Evolutionary conservation across 2,888 invertebrate genomes (phyloP).

Genomic region (Agriotes lineatus): DNA sequence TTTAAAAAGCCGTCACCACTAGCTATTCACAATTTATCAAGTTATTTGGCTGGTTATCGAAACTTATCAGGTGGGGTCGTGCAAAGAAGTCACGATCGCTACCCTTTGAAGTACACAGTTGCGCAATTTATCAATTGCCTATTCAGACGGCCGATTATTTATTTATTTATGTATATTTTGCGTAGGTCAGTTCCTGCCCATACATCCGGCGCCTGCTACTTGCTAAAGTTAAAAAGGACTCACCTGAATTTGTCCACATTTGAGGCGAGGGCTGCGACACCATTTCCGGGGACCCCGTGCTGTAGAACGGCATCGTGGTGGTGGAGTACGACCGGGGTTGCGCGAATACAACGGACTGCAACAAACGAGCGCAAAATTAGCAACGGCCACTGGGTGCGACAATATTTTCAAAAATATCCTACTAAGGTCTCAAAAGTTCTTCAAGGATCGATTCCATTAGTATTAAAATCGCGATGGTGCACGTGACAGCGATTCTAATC

Average conservation of each 20-base stretch:
- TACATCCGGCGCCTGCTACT: too few species aligned
- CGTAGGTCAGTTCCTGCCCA: slow-evolving; percentile 25
- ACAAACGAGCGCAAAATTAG: too few species aligned
- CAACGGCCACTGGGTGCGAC: too few species aligned
- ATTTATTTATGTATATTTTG: slow-evolving; percentile 21
- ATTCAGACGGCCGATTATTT: slow-evolving; percentile 9
- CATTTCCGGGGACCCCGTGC: slow-evolving; percentile 60
- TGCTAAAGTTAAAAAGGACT: too few species aligned
- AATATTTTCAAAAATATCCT: too few species aligned
- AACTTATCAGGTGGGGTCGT: slow-evolving; percentile 24
- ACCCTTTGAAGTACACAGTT: slow-evolving; percentile 12
- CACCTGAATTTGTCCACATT: slow-evolving; percentile 62
- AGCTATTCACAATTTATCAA: slow-evolving; percentile 15
- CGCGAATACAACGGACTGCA: slow-evolving; percentile 61
- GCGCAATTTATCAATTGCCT: slow-evolving; percentile 20
- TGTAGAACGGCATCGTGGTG: slow-evolving; percentile 56
- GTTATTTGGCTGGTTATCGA: slow-evolving; percentile 6
- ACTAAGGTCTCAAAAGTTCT: slow-evolving; percentile 24
- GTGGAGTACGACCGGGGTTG: slow-evolving; percentile 54
- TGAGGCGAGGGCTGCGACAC: slow-evolving; percentile 56
- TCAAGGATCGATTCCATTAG: slow-evolving; percentile 32
- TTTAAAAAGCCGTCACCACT: slow-evolving; percentile 1
- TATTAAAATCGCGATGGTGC: slow-evolving; percentile 26
- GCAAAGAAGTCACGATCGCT: neutral
- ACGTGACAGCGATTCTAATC: slow-evolving; percentile 29